Base-by-base conservation (phyloP, 2,113 vertebrate genomes). In the Pelusios castaneus region DNA sequence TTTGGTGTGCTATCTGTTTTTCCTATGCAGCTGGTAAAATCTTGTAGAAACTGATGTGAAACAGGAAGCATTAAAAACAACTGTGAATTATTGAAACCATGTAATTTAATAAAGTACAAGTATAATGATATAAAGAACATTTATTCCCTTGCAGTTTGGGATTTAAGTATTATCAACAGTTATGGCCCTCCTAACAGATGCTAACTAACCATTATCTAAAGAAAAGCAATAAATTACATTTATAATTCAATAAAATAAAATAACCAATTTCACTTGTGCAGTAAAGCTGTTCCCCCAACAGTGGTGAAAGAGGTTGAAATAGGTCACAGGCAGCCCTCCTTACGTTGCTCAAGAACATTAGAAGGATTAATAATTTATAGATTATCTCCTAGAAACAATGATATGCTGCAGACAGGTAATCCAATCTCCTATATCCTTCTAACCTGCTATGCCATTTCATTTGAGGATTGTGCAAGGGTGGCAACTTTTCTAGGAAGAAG, bases 351-450 rank as follows among this genome's bases (percentile, higher is more conserved):
- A 97, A 97, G 98, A 97, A 98, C 98, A 98, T 98, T 94, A 96
- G 98, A 97, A 98, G 97, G 97, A 98, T 99, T 98, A 99, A 99
- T 99, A 98, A 99, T 99, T 98, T 97, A 99, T 98, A 96, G 96
- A 95, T 98, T 98, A 97, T 97, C 98, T 97, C 98, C 98, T 98
- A 98, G 98, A 98, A 98, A 98, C 98, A 98, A 97, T 99, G 98
- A 99, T 99, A 98, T 98, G 93, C 96, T 92, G 92, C 97, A 98
- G 98, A 98, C 98, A 98, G 97, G 99, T 99, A 99, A 99, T 98
- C 84, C 97, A 97, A 98, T 99, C 98, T 96, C 91, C 97, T 94
- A 88, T 96, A 27, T 97, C 97, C 96, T 96, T 97, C 95, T 90
- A 88, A 96, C 92, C 95, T 95, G 91, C 96, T 27, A 84, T 97